Evolutionary conservation across 2,888 invertebrate genomes (phyloP).

Genomic region (Zaprionus bogoriensis): DNA sequence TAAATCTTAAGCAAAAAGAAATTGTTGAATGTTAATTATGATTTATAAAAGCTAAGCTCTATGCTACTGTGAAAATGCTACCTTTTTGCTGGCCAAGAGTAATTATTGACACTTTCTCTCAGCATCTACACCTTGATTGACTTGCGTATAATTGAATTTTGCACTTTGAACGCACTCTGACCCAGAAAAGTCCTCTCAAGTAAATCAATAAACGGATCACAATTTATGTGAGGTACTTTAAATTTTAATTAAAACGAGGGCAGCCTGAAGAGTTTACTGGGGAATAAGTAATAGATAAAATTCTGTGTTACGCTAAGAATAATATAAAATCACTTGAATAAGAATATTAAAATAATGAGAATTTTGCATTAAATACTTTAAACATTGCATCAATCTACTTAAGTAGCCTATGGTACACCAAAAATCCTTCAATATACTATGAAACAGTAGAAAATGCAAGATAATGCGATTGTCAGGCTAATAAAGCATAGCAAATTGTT

Average conservation of each 20-base stretch:
- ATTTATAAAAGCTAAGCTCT: not conserved
- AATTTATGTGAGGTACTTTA: constrained; percentile 40
- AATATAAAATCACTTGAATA: no score
- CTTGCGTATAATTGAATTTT: constrained; percentile 50
- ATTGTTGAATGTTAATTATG: not conserved
- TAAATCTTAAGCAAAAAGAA: not conserved
- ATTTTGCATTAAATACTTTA: no score
- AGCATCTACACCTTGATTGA: constrained; percentile 37
- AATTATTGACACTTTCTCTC: not conserved
- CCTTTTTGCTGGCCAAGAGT: not conserved
- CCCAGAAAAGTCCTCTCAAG: constrained; percentile 26
- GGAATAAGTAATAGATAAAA: no score
- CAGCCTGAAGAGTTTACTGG: not conserved
- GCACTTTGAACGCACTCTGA: constrained; percentile 27
- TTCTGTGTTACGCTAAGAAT: no score
- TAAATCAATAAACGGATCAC: constrained; percentile 38
- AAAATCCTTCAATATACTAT: no score
- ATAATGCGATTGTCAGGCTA: not conserved
- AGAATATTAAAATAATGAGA: no score
- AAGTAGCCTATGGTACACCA: no score
- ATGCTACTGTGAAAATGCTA: not conserved
- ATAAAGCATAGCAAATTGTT: not conserved
- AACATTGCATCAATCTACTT: no score
- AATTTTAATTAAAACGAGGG: constrained; percentile 45
- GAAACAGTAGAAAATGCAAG: no score